A percentile compares a stretch with the other conserved stretches of the same genome.
These are phyloP conservation scores for Onychomys arenicola DNA, from an alignment of 2,797 vertebrate genomes.

Conservation along the genomic window DNA sequence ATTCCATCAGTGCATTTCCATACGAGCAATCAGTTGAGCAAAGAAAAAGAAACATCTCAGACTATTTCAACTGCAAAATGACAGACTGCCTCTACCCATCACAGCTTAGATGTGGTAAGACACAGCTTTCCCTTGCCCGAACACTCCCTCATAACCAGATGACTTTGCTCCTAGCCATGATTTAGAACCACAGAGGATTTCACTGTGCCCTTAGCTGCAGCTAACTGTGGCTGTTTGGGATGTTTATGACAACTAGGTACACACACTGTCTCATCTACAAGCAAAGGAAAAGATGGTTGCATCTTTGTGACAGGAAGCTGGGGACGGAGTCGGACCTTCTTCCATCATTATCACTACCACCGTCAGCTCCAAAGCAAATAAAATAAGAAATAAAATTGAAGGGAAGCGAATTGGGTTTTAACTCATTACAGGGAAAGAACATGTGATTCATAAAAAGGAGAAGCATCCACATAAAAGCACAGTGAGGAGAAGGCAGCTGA, in stretches of 20 bases:
- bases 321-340: not conserved
- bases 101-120: not conserved
- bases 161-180: not conserved
- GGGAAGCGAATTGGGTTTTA: conserved; percentile 48
- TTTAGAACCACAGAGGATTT: not conserved
- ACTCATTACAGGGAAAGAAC: conserved; percentile 22
- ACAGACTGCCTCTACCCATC: not conserved
- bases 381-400: conserved; percentile 34
- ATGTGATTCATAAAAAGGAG: conserved; percentile 16
- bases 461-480: not conserved
- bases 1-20: not conserved
- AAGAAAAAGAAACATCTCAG: not conserved
- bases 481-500: not conserved
- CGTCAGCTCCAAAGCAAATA: conserved; percentile 15
- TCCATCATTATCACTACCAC: not conserved
- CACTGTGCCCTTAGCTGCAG: conserved; percentile 3
- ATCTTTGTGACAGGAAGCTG: not conserved
- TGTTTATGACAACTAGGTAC: not conserved
- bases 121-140: not conserved
- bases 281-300: not conserved
- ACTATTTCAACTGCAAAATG: not conserved
- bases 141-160: not conserved
- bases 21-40: not conserved
- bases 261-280: not conserved
- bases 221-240: not conserved